These are phyloP conservation scores for Campodea augens DNA, from an alignment of 1,140 invertebrate genomes.

Conservation along the genomic window DNA sequence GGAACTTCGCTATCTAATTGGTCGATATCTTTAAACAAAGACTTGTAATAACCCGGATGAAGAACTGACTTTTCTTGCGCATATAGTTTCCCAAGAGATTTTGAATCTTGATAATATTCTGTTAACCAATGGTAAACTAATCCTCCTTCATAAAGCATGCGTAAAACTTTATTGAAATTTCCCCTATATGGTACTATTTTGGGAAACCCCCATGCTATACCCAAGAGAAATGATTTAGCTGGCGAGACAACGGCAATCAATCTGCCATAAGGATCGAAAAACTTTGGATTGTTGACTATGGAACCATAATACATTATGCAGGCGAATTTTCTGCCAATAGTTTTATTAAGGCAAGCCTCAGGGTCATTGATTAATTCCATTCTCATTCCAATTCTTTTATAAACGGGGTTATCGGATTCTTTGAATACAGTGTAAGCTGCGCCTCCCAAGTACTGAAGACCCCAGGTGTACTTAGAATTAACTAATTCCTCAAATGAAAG, in stretches of 20 bases:
- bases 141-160: no score
- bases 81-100: no score
- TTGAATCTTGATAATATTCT: no score
- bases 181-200: not conserved
- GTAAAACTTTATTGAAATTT: not conserved
- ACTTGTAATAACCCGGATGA: no score
- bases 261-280: not conserved
- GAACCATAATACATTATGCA: not conserved
- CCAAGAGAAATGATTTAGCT: not conserved
- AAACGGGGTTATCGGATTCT: constrained; percentile 9
- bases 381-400: constrained; percentile 5
- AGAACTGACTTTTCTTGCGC: no score
- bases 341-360: constrained; percentile 6
- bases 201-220: not conserved
- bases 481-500: constrained; percentile 1
- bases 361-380: constrained; percentile 8
- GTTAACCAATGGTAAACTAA: no score
- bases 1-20: no score
- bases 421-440: constrained; percentile 8
- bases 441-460: constrained; percentile 5
- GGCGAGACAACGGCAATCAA: not conserved
- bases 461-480: constrained; percentile 7
- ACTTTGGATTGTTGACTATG: not conserved
- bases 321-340: not conserved
- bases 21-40: no score